Percentiles rank a stretch among this genome's conserved stretches.
These are phyloP conservation scores for Agrochola lychnidis DNA, from an alignment of 2,888 invertebrate species.

Conservation along the genomic window DNA sequence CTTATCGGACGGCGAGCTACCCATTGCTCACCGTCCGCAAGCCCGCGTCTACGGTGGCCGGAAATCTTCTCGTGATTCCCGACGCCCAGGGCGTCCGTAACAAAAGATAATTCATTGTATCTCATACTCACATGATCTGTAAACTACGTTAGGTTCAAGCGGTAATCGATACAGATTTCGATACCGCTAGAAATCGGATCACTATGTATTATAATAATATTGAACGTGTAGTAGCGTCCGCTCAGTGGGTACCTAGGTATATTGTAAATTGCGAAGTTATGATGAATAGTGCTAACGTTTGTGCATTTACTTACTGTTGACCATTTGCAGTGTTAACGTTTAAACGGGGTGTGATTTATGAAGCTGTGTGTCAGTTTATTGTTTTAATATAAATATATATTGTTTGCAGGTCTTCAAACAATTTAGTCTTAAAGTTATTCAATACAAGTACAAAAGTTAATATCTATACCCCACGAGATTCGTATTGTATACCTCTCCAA, in stretches of 20 bases:
- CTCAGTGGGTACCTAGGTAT: background rate
- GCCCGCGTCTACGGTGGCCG: no score
- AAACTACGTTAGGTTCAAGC: background rate
- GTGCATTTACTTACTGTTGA: conserved; percentile 27
- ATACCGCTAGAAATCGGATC: conserved; percentile 16
- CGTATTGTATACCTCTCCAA: background rate
- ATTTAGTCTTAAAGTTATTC: background rate
- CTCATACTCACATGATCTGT: background rate
- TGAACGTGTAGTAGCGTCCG: background rate
- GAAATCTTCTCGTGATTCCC: no score
- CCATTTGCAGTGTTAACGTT: conserved; percentile 33
- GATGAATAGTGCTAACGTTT: conserved; percentile 22
- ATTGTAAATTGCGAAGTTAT: background rate
- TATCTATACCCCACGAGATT: background rate
- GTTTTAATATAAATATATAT: background rate
- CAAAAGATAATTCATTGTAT: background rate
- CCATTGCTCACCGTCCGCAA: no score
- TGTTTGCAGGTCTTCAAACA: background rate
- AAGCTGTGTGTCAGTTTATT: background rate
- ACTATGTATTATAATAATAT: conserved; percentile 25
- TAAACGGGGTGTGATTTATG: conserved; percentile 18
- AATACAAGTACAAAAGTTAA: background rate
- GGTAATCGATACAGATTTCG: conserved; percentile 2
- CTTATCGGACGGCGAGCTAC: no score
- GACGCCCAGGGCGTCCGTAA: background rate